Evolutionary conservation across 2,113 vertebrate genomes (phyloP), one percentile per base, ranked within the genome.

Genomic region (Stegastes partitus): DNA sequence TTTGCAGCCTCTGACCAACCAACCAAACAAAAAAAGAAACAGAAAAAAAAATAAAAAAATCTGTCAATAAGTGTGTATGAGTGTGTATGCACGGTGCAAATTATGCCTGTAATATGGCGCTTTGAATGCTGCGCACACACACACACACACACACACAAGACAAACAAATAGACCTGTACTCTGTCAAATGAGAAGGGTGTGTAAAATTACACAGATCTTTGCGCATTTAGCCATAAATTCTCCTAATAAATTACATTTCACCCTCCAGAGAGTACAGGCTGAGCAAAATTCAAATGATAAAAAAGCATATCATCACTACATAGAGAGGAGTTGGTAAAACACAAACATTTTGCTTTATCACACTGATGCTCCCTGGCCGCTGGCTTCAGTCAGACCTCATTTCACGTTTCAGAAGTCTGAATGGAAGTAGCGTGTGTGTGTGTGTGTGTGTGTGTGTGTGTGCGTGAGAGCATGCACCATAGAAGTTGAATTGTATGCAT

Each of bases 371-470:
- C 28, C 49, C 58, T 58, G 59, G 69, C 68, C n/a, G 22, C 59
- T 75, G 62, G 76, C 73, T 39, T 58, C 83, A 74, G 86, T 89
- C 87, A 81, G 81, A 86, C 68, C 63, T 87, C 68, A 86, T 89
- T 86, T 84, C 78, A 84, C 79, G 54, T 83, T 73, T 83, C 70
- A 90, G 47, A 69, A 70, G 67, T 68, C 76, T 87, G 79, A 82
- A 82, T 78, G 23, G 44, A 49, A 57, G 47, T 14, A 14, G 3
- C 10, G 23, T 55, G 49, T 44, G 6, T 62, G n/a, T 39, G 11
- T 28, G 5, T 67, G 22, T 39, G 39, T 42, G 39, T 42, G 39
- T 42, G 39, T 42, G 39, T 42, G 39, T 14, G 39, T 15, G 39
- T 15, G 39, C 3, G 12, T 3, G 39, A 3, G 39, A 14, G 39